Conservation (phyloP, 2,888 invertebrate species). For the Alentia gelatinosa region DNA sequence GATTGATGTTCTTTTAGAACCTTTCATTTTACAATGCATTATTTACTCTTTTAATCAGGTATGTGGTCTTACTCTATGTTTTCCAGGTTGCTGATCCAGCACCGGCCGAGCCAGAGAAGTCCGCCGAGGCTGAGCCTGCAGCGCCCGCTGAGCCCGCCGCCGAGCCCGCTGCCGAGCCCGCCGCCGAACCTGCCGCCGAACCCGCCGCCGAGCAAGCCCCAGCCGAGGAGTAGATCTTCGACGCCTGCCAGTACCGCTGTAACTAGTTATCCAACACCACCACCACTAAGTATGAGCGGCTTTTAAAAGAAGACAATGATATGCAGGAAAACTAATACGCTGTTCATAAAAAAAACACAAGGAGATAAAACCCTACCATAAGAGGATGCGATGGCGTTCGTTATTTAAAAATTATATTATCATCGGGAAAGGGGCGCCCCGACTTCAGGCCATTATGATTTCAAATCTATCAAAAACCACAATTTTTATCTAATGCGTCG, state of each 20-base stretch:
- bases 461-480: no score
- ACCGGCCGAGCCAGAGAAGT: neutral
- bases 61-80: neutral
- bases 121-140: neutral
- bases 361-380: no score
- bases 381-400: no score
- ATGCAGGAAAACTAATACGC: no score
- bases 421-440: no score
- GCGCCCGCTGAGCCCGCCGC: neutral
- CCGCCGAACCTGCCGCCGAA: conserved; percentile 6
- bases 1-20: neutral
- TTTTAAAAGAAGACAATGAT: no score
- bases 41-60: no score
- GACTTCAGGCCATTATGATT: no score
- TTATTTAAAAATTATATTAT: no score
- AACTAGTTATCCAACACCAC: neutral
- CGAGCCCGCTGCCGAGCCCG: neutral
- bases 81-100: neutral
- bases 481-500: no score
- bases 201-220: conserved; percentile 21
- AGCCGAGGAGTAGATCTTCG: neutral
- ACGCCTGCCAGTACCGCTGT: neutral
- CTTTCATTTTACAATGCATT: neutral
- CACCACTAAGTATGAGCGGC: no score
- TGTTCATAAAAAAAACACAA: no score